Evolutionary conservation across 2,888 invertebrate genomes (phyloP).

Genomic region (Pinctada fucata): DNA sequence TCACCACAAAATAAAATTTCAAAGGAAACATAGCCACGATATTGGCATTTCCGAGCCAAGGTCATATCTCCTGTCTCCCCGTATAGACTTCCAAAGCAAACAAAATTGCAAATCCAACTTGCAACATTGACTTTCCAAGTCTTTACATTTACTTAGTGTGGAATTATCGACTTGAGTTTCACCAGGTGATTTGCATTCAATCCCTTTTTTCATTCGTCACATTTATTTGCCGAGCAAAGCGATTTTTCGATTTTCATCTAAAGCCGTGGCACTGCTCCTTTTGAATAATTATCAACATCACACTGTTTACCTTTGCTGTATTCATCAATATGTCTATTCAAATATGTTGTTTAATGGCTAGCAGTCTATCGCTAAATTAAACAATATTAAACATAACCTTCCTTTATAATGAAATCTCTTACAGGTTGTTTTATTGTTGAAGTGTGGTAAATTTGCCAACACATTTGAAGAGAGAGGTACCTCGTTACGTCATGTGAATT

Average conservation of each 20-base stretch:
- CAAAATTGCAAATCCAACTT: too few relatives aligned
- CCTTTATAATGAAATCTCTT: not conserved
- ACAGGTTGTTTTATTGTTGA: not conserved
- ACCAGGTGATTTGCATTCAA: not conserved
- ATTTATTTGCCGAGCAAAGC: not conserved
- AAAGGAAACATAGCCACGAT: too few relatives aligned
- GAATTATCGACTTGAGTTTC: not conserved
- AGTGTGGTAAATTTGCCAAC: not conserved
- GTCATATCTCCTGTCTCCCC: too few relatives aligned
- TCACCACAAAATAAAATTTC: not conserved
- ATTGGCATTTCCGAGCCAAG: too few relatives aligned
- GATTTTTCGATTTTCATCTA: not conserved
- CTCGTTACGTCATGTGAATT: not conserved
- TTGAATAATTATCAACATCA: conserved; percentile 10
- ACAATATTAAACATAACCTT: not conserved
- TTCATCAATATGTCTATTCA: conserved; percentile 10
- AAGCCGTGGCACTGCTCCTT: not conserved
- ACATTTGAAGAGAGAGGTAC: not conserved
- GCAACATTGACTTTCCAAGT: too few relatives aligned
- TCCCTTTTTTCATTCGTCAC: not conserved
- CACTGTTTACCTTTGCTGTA: conserved; percentile 8
- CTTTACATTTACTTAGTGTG: not conserved
- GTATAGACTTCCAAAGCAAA: too few relatives aligned
- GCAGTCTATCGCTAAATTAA: not conserved
- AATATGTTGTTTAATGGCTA: not conserved